Conservation (phyloP, 2,888 invertebrate genomes). For the Pyrrhia umbra region DNA sequence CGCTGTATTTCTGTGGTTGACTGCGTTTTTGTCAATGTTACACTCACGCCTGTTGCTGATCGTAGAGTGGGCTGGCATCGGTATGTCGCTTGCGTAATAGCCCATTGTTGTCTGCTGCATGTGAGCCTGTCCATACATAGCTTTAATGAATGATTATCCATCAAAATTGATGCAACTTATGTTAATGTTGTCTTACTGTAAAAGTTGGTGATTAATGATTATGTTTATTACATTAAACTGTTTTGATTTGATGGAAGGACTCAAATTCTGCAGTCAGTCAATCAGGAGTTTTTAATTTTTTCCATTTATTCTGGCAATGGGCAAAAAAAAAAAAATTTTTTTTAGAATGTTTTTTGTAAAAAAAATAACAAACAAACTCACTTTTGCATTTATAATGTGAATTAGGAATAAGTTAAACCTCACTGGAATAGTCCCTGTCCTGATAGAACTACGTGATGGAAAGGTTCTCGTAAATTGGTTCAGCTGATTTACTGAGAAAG, state of each 20-base stretch:
- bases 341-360: no score
- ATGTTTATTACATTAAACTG: not conserved
- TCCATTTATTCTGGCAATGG: no score
- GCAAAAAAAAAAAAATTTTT: no score
- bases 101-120: slow-evolving; percentile 37
- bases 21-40: slow-evolving; percentile 27
- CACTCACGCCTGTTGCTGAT: slow-evolving; percentile 21
- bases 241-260: not conserved
- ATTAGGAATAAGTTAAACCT: no score
- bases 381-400: no score
- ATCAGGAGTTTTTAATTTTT: no score
- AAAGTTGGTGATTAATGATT: not conserved
- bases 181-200: slow-evolving; percentile 3
- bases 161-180: slow-evolving; percentile 24
- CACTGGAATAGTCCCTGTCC: no score
- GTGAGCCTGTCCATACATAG: slow-evolving; percentile 3
- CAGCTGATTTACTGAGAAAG: no score
- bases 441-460: no score
- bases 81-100: slow-evolving; percentile 20
- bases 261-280: no score
- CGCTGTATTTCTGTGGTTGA: slow-evolving; percentile 2
- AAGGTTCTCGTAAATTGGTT: no score
- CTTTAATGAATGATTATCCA: slow-evolving; percentile 22
- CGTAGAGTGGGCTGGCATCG: slow-evolving; percentile 5
- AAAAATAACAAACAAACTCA: no score